A percentile compares a stretch with the other conserved stretches of the same genome.
Evolutionary conservation across 1,140 invertebrate species (phyloP).

Genomic region (Luehdorfia chinensis): DNA sequence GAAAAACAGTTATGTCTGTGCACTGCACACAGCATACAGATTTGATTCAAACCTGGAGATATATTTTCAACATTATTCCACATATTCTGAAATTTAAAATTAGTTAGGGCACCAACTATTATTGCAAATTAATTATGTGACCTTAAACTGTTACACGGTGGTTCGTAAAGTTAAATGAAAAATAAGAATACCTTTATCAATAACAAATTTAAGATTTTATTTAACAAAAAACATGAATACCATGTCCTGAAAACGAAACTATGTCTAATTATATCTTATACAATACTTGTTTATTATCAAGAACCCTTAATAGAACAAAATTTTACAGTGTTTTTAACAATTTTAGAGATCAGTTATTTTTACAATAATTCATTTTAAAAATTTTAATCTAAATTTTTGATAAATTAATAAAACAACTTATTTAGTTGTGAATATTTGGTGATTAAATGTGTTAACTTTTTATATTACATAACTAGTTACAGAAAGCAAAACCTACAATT

Average conservation of each 20-base stretch:
- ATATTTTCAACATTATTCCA: too few species aligned
- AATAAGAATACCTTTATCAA: slow-evolving; percentile 18
- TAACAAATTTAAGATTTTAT: slow-evolving; percentile 46
- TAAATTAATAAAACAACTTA: slow-evolving; percentile 9
- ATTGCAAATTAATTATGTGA: too few species aligned
- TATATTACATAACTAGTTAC: neutral
- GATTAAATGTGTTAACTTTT: neutral
- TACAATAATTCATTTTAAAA: slow-evolving; percentile 3
- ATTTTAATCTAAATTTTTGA: neutral
- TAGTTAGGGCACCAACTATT: too few species aligned
- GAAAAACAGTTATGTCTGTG: too few species aligned
- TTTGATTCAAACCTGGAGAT: too few species aligned
- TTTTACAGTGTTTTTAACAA: slow-evolving; percentile 1
- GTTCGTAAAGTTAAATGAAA: neutral
- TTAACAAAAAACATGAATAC: slow-evolving; percentile 37
- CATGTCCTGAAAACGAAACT: slow-evolving; percentile 19
- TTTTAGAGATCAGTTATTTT: slow-evolving; percentile 1
- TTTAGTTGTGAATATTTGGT: slow-evolving; percentile 5
- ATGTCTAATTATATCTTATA: slow-evolving; percentile 16
- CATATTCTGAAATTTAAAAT: too few species aligned
- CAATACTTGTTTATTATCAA: neutral
- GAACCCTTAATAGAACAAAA: neutral
- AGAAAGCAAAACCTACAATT: too few species aligned
- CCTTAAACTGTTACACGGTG: too few species aligned
- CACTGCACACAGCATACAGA: too few species aligned